Evolutionary conservation across 2,888 invertebrate genomes (phyloP).

Genomic region (Nowickia ferox): DNA sequence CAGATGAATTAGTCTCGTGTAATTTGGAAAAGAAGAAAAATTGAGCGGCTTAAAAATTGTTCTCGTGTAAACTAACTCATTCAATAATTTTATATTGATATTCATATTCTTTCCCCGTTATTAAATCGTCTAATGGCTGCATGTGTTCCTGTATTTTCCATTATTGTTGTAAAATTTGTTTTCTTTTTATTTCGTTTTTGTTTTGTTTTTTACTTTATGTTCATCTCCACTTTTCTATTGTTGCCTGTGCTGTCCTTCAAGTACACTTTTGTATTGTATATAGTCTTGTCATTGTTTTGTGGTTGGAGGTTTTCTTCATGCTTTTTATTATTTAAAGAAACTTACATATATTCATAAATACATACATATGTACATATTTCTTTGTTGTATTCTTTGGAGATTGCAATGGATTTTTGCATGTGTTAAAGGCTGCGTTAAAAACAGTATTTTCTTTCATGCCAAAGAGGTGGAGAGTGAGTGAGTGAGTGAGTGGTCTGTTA

Average conservation of each 20-base stretch:
- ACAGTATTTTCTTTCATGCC: slow-evolving; percentile 36
- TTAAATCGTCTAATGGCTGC: neutral
- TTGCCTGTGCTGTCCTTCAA: slow-evolving; percentile 67
- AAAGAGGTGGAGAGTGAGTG: slow-evolving; percentile 1
- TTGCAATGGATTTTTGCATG: slow-evolving; percentile 56
- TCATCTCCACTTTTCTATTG: slow-evolving; percentile 55
- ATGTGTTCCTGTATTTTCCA: neutral
- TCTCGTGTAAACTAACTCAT: no score
- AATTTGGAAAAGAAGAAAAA: no score
- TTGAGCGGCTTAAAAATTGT: no score
- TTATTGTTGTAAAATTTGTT: slow-evolving; percentile 13
- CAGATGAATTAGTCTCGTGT: no score
- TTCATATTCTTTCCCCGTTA: neutral
- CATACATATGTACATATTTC: neutral
- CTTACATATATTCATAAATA: slow-evolving; percentile 14
- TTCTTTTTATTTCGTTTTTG: neutral
- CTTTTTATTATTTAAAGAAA: slow-evolving; percentile 10
- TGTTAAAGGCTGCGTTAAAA: slow-evolving; percentile 50
- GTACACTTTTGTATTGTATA: slow-evolving; percentile 58
- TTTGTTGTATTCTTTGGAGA: slow-evolving; percentile 31
- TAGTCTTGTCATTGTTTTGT: slow-evolving; percentile 58
- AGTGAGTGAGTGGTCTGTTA: slow-evolving; percentile 16
- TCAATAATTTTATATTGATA: neutral
- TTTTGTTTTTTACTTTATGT: slow-evolving; percentile 8
- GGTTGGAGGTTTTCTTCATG: slow-evolving; percentile 59